These are phyloP conservation scores for Sclerurus mexicanus DNA, from an alignment of 2,113 vertebrate species.

Conservation along the genomic window DNA sequence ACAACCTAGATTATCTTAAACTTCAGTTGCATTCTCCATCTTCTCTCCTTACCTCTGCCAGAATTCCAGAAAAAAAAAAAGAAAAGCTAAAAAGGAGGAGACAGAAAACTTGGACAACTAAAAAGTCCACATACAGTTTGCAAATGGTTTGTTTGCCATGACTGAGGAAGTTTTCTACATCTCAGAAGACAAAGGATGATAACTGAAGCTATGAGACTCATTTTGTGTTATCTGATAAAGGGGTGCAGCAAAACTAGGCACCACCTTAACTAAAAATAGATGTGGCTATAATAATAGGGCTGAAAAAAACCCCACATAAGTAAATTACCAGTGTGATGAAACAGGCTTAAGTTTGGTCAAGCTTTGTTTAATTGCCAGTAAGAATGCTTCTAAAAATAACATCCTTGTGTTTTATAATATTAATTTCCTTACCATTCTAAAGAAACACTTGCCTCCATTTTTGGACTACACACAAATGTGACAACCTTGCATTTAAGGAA, in stretches of 20 bases:
- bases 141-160: not conserved
- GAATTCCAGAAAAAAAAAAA: not conserved
- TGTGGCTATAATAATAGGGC: not conserved
- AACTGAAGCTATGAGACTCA: not conserved
- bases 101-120: not conserved
- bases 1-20: not conserved
- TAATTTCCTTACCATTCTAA: not conserved
- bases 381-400: constrained; percentile 8
- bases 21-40: not conserved
- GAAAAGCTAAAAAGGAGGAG: not conserved
- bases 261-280: not conserved
- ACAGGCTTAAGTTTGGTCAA: not conserved
- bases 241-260: not conserved
- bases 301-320: not conserved
- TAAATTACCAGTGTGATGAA: not conserved
- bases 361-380: not conserved
- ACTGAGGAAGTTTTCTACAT: not conserved
- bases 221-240: not conserved
- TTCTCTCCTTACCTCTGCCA: not conserved
- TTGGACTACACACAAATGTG: not conserved
- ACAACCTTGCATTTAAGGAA: not conserved
- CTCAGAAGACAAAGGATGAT: not conserved
- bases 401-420: not conserved
- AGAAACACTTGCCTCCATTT: not conserved
- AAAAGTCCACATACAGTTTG: not conserved